Conservation (phyloP, 2,888 invertebrate genomes). For the Gibbula magus region DNA sequence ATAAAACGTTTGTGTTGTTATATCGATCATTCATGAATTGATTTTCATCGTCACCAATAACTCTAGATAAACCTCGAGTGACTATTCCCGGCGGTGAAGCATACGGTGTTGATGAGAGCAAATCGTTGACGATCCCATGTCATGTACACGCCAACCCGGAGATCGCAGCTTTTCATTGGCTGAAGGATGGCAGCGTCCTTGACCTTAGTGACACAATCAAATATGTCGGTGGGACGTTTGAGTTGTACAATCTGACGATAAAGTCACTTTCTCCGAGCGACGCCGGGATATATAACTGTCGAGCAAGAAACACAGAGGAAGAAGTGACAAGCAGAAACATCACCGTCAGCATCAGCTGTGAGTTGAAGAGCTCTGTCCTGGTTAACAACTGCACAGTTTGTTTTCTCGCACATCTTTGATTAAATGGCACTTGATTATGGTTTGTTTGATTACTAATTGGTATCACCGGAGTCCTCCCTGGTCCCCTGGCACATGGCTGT, state of each 20-base stretch:
- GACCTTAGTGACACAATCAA: not conserved
- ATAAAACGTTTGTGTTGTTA: too few relatives aligned
- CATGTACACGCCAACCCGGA: not conserved
- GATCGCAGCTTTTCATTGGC: not conserved
- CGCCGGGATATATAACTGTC: not conserved
- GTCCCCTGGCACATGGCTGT: too few relatives aligned
- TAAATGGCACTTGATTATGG: too few relatives aligned
- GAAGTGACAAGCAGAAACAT: not conserved
- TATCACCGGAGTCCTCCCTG: too few relatives aligned
- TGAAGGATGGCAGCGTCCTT: not conserved
- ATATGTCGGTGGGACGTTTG: not conserved
- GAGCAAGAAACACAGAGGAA: not conserved
- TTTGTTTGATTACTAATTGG: too few relatives aligned
- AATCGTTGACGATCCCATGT: not conserved
- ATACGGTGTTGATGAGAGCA: not conserved
- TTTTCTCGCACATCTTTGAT: too few relatives aligned
- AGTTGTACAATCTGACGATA: not conserved
- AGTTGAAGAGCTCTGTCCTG: not conserved
- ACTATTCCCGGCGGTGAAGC: not conserved
- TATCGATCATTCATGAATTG: too few relatives aligned
- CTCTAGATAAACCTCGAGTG: not conserved
- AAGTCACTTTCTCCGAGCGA: not conserved
- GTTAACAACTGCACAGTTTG: too few relatives aligned
- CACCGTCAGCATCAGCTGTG: not conserved
- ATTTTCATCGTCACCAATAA: not conserved